Evolutionary conservation across 1,140 invertebrate species (phyloP), one percentile per base, ranked within the genome.

Genomic region (Aradophagus sp.): DNA sequence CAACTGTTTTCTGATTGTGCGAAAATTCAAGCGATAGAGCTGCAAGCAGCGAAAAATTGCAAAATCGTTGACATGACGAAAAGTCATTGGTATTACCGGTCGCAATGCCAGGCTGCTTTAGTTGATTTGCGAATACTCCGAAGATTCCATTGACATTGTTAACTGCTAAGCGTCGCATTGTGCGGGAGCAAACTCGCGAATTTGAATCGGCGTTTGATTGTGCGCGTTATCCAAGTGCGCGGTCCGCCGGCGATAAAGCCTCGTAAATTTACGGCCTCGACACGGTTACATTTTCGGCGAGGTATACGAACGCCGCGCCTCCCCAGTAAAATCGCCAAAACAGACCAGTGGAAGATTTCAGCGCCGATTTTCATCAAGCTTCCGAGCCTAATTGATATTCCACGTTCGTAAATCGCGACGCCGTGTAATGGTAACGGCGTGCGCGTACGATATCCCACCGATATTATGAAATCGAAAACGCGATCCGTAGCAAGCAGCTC

Each of bases 351-450:
- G 45, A 65, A 73, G 52, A 67, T 66, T 62, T 73, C 55, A 66
- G 38, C 47, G 35, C 58, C 56, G 48, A 73, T 56, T 73, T 62
- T 63, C 55, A 65, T 73, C 63, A 52, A 65, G 53, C 55, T 78
- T 76, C 71, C 74, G 72, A 65, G 58, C 12, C 32, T 26, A 73
- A 76, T 80, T 80, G 72, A 62, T 61, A 80, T 80, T 80, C 79
- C 44, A 34, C 16, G 63, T 53, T 53, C 63, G 63, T 63, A 67
- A 73, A 67, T 73, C 62, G 63, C 58, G 52, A 47, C 59, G 53
- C 35, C 44, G 58, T 63, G 52, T 70, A 70, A 70, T 71, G 53
- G 36, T 31, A 42, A 10, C 38, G 47, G 47, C 53, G 58, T 53
- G 39, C 39, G 38, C 36, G 52, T 34, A 31, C 45, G 53, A 63